These are phyloP conservation scores for Gymnoscelis rufifasciata DNA, from an alignment of 2,888 invertebrate genomes.

Conservation along the genomic window DNA sequence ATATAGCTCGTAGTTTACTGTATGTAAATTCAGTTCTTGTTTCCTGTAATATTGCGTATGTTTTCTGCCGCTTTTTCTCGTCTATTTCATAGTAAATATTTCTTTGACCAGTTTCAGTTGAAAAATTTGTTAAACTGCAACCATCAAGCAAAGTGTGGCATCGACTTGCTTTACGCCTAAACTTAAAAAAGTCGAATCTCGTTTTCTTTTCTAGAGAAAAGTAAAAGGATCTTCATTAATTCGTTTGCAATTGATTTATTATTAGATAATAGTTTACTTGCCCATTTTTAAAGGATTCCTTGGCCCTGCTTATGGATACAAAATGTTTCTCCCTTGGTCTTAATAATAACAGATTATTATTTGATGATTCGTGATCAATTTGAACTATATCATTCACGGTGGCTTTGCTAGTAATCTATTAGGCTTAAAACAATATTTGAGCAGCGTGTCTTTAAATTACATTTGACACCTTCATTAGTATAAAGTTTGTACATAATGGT, in stretches of 20 bases:
- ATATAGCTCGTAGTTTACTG: constrained; percentile 52
- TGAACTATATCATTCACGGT: constrained; percentile 25
- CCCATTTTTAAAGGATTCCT: too few relatives aligned
- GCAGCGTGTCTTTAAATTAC: too few relatives aligned
- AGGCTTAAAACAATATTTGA: constrained; percentile 15
- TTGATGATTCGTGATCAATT: too few relatives aligned
- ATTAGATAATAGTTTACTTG: too few relatives aligned
- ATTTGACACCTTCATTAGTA: not conserved
- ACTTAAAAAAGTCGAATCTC: constrained; percentile 54
- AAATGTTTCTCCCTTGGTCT: too few relatives aligned
- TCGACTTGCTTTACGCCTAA: constrained; percentile 42
- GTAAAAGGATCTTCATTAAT: not conserved
- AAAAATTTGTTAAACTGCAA: constrained; percentile 7
- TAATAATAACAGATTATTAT: too few relatives aligned
- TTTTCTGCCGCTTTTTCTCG: constrained; percentile 46
- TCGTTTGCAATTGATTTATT: too few relatives aligned
- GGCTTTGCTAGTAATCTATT: constrained; percentile 35
- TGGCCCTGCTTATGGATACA: too few relatives aligned
- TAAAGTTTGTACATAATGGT: constrained; percentile 34
- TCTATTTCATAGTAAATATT: constrained; percentile 42
- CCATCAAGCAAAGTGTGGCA: constrained; percentile 34
- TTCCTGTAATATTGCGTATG: constrained; percentile 66
- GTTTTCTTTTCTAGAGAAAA: constrained; percentile 27
- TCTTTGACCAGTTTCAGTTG: constrained; percentile 23
- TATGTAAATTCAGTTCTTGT: constrained; percentile 54